phyloP scores from a whole-genome alignment of 1,140 invertebrate genomes.

The Phocides pigmalion region DNA sequence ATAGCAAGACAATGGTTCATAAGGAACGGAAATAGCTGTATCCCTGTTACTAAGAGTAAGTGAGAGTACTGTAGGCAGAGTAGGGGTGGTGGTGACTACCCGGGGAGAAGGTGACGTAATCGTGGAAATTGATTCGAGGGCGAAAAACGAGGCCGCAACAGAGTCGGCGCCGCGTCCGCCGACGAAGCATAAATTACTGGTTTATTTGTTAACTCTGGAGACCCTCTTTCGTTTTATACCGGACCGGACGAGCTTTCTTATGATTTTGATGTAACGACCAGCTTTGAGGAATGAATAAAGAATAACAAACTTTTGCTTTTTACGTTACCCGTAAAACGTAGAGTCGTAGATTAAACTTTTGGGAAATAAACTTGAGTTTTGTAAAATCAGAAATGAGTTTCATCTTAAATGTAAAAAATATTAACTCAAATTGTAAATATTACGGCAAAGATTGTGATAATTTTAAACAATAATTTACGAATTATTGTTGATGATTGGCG shows the following conservation, averaged over 20 bases:
- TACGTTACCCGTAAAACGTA: conserved; percentile 4
- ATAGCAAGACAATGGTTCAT: background rate
- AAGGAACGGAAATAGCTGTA: conserved; percentile 59
- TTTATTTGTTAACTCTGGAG: conserved; percentile 55
- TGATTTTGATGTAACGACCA: conserved; percentile 11
- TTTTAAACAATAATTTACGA: conserved; percentile 8
- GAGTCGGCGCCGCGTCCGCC: conserved; percentile 55
- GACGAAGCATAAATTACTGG: conserved; percentile 61
- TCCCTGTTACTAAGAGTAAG: conserved; percentile 48
- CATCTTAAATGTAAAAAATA: background rate
- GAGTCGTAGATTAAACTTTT: conserved; percentile 2
- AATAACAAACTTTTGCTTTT: conserved; percentile 14
- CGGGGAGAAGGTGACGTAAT: conserved; percentile 55
- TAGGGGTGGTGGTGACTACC: conserved; percentile 40
- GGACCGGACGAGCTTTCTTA: background rate
- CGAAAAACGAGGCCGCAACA: conserved; percentile 66
- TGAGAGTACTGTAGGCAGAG: conserved; percentile 13
- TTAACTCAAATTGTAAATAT: background rate
- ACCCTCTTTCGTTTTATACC: conserved; percentile 41
- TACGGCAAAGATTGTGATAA: background rate
- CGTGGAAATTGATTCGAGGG: conserved; percentile 70
- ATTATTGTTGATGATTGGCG: conserved; percentile 4
- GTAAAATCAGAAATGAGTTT: background rate
- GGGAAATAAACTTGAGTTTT: background rate
- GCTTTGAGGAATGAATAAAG: conserved; percentile 1